Conservation (phyloP, 2,797 vertebrate genomes). For the Cygnus olor region DNA sequence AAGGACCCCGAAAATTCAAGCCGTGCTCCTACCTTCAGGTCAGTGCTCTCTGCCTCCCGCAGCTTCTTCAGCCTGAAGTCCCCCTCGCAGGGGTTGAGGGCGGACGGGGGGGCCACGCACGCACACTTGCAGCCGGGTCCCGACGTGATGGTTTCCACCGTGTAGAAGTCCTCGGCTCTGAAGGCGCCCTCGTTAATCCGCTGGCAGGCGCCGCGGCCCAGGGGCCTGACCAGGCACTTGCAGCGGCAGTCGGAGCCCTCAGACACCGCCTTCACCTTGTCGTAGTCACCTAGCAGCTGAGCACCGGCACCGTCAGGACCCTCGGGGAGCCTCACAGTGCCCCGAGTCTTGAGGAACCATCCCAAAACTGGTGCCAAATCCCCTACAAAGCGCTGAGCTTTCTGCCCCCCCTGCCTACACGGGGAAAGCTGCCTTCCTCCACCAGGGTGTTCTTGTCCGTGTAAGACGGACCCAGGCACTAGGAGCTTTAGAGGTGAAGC, state of each 20-base stretch:
- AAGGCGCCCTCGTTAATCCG: slow-evolving; percentile 84
- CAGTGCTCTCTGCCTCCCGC: slow-evolving; percentile 83
- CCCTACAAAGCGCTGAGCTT: neutral
- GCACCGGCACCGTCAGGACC: slow-evolving; percentile 1
- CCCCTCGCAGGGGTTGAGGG: slow-evolving; percentile 91
- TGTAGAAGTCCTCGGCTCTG: slow-evolving; percentile 87
- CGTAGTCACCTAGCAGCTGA: slow-evolving; percentile 96
- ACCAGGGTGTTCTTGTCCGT: neutral
- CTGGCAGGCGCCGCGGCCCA: slow-evolving; percentile 89
- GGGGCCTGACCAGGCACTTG: slow-evolving; percentile 94
- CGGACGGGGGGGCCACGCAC: slow-evolving; percentile 90
- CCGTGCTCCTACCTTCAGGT: slow-evolving; percentile 86
- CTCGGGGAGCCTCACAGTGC: neutral
- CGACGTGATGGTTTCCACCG: slow-evolving; percentile 92
- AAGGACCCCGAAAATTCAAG: neutral
- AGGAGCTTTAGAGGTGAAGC: neutral
- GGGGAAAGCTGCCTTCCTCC: slow-evolving; percentile 23
- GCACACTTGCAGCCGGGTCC: slow-evolving; percentile 92
- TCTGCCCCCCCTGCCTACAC: neutral
- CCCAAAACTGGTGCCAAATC: neutral
- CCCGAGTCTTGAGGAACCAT: neutral
- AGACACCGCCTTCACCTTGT: slow-evolving; percentile 95
- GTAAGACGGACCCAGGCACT: neutral
- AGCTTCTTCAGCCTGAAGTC: slow-evolving; percentile 90
- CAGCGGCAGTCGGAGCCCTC: slow-evolving; percentile 95